Conservation (phyloP, 92 coral and sea anemone genomes). For the Isaurus tuberculatus region DNA sequence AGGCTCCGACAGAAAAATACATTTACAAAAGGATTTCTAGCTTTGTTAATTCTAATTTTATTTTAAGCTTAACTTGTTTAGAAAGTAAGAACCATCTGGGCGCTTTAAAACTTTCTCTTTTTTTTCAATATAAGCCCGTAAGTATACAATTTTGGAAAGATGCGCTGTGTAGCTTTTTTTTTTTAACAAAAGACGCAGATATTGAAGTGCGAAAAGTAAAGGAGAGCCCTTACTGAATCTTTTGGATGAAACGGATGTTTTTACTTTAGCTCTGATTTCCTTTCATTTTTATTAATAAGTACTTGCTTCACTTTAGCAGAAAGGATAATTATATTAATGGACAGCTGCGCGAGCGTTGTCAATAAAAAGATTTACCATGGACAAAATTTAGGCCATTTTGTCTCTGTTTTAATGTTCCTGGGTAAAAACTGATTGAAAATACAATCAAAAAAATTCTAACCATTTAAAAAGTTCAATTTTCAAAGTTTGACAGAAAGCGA, state of each 20-base stretch:
- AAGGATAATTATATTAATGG: constrained; percentile 32
- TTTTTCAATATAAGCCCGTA: neutral
- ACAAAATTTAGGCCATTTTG: neutral
- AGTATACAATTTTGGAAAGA: neutral
- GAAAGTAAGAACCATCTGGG: neutral
- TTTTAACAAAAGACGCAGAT: neutral
- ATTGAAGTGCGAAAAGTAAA: neutral
- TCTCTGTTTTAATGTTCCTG: neutral
- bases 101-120: neutral
- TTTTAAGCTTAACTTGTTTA: neutral
- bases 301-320: neutral
- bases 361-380: neutral
- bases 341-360: constrained; percentile 15
- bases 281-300: neutral
- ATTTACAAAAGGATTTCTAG: neutral
- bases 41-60: neutral
- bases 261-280: neutral
- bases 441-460: neutral
- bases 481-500: neutral
- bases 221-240: neutral
- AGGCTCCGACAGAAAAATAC: neutral
- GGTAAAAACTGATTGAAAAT: neutral
- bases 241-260: constrained; percentile 22
- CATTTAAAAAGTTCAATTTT: neutral
- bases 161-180: neutral